Evolutionary conservation across 2,113 vertebrate species (phyloP).

Genomic region (Menura novaehollandiae): DNA sequence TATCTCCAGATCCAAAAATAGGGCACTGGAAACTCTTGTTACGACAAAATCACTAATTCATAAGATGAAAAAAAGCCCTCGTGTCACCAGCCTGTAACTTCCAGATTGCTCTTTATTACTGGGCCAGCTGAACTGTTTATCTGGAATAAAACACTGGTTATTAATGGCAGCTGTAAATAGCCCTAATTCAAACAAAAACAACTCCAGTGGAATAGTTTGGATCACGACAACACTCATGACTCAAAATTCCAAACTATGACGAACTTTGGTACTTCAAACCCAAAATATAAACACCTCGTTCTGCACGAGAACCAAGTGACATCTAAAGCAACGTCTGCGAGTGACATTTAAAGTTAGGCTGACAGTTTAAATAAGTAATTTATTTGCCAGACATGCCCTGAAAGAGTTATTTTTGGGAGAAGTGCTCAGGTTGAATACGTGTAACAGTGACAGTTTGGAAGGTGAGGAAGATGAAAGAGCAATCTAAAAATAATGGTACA

Average conservation of each 20-base stretch:
- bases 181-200: not conserved
- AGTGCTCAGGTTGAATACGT: not conserved
- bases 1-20: slow-evolving; percentile 24
- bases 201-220: not conserved
- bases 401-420: not conserved
- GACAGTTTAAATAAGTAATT: not conserved
- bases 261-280: not conserved
- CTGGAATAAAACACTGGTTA: not conserved
- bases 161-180: not conserved
- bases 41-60: not conserved
- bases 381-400: not conserved
- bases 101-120: not conserved
- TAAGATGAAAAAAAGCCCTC: not conserved
- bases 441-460: not conserved
- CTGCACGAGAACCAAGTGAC: not conserved
- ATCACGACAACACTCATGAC: not conserved
- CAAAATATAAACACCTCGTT: not conserved
- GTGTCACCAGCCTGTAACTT: not conserved
- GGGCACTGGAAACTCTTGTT: slow-evolving; percentile 28
- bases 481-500: not conserved
- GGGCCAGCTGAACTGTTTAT: not conserved
- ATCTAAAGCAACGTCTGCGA: not conserved
- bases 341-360: not conserved
- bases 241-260: not conserved
- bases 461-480: not conserved